Evolutionary conservation across 2,797 vertebrate genomes (phyloP).

Genomic region (Spinibarbus caldwelli): DNA sequence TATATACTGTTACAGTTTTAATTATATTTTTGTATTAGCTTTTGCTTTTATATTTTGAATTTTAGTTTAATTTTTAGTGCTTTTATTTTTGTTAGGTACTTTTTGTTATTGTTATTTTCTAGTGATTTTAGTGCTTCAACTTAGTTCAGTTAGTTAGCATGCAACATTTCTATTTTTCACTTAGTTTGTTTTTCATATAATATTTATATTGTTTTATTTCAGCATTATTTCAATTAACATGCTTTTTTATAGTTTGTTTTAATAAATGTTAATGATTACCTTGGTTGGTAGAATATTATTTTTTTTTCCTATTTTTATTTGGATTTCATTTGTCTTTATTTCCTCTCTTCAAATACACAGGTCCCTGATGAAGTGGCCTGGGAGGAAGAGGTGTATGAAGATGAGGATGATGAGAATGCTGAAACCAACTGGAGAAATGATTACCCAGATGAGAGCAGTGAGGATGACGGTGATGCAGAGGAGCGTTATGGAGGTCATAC

Average conservation of each 20-base stretch:
- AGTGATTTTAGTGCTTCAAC: too few relatives aligned
- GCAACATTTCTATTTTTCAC: too few relatives aligned
- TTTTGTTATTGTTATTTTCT: not conserved
- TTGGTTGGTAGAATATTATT: too few relatives aligned
- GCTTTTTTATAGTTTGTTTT: too few relatives aligned
- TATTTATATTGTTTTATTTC: too few relatives aligned
- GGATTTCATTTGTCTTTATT: fast-evolving
- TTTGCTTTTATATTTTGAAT: not conserved
- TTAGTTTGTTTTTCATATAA: too few relatives aligned
- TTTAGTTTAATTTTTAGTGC: not conserved
- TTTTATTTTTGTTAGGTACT: too few relatives aligned
- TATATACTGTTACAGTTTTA: slow-evolving; percentile 7
- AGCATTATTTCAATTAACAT: too few relatives aligned
- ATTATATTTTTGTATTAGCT: not conserved
- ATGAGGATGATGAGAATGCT: slow-evolving; percentile 97
- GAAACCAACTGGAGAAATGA: slow-evolving; percentile 98
- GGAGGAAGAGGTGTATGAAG: slow-evolving; percentile 89
- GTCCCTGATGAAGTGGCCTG: slow-evolving; percentile 82
- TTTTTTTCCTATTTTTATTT: too few relatives aligned
- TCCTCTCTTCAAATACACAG: slow-evolving; percentile 68
- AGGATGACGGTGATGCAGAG: slow-evolving; percentile 72
- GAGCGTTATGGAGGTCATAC: slow-evolving; percentile 76
- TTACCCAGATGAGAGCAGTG: slow-evolving; percentile 90
- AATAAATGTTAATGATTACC: too few relatives aligned
- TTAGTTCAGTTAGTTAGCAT: too few relatives aligned